Conservation (phyloP, 2,797 vertebrate species). For the Leptodactylus fallax region DNA sequence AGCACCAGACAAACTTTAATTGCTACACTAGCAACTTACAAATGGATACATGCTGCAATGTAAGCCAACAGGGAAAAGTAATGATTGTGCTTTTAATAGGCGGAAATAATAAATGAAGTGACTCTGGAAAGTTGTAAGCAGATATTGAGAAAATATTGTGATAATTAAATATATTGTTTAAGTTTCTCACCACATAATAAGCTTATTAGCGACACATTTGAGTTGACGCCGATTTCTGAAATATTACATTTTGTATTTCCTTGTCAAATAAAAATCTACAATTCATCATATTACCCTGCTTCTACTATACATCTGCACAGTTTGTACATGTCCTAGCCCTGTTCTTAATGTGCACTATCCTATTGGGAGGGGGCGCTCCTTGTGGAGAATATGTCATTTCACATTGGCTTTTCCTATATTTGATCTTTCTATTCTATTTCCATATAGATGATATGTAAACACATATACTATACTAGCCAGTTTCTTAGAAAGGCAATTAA, state of each 20-base stretch:
- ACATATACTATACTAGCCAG: too few relatives aligned
- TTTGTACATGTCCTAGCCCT: neutral
- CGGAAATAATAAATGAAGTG: slow-evolving; percentile 31
- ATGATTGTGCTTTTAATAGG: slow-evolving; percentile 39
- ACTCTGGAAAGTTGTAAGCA: neutral
- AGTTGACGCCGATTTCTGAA: neutral
- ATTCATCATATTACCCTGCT: neutral
- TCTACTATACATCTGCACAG: neutral
- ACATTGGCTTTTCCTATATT: neutral
- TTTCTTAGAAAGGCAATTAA: neutral
- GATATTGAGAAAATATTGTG: neutral
- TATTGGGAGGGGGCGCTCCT: too few relatives aligned
- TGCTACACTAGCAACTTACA: slow-evolving; percentile 37
- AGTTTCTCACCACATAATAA: neutral
- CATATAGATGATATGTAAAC: too few relatives aligned
- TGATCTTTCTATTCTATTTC: neutral
- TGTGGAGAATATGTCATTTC: neutral
- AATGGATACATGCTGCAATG: slow-evolving; percentile 35
- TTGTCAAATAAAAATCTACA: neutral
- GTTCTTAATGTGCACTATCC: neutral
- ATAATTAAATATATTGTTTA: slow-evolving; percentile 26
- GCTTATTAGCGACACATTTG: neutral
- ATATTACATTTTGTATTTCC: neutral
- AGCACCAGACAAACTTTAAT: slow-evolving; percentile 46
- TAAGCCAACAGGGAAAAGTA: slow-evolving; percentile 36